These are phyloP conservation scores for Polydrusus cervinus DNA, from an alignment of 2,888 invertebrate species.

Conservation along the genomic window DNA sequence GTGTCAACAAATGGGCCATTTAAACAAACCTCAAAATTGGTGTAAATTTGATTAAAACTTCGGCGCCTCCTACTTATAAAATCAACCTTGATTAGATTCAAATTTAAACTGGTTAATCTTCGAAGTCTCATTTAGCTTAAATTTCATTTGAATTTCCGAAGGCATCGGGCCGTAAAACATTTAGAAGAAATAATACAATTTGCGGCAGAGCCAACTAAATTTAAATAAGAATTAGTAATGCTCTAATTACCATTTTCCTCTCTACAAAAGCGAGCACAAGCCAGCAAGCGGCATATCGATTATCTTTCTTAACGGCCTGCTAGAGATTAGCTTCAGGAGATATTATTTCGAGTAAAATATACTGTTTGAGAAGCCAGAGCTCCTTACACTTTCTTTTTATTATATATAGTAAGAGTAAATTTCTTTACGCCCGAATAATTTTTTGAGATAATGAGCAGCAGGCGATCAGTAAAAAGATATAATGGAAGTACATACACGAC, in stretches of 20 bases:
- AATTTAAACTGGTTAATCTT: constrained; percentile 52
- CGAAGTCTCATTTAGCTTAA: constrained; percentile 45
- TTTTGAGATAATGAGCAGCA: too few species aligned
- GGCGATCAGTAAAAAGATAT: too few species aligned
- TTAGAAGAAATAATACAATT: constrained; percentile 54
- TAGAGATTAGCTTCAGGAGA: constrained; percentile 42
- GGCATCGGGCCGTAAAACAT: constrained; percentile 49
- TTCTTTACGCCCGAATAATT: too few species aligned
- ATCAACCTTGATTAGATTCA: constrained; percentile 48
- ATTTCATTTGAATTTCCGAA: constrained; percentile 54
- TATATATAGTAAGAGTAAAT: too few species aligned
- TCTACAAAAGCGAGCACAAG: constrained; percentile 34
- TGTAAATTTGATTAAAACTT: constrained; percentile 41
- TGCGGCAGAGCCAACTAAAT: constrained; percentile 52
- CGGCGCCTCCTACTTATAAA: constrained; percentile 24
- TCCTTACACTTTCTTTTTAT: constrained; percentile 5
- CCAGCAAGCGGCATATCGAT: constrained; percentile 42
- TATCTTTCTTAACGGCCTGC: constrained; percentile 47
- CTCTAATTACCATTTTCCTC: constrained; percentile 50
- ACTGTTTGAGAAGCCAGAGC: constrained; percentile 24
- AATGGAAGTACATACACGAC: too few species aligned
- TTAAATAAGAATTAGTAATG: constrained; percentile 55
- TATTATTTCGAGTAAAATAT: constrained; percentile 33
- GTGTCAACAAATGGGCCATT: background rate
- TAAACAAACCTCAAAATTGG: constrained; percentile 29